Base-by-base conservation (phyloP, 2,113 vertebrate species). In the Danio rerio region DNA sequence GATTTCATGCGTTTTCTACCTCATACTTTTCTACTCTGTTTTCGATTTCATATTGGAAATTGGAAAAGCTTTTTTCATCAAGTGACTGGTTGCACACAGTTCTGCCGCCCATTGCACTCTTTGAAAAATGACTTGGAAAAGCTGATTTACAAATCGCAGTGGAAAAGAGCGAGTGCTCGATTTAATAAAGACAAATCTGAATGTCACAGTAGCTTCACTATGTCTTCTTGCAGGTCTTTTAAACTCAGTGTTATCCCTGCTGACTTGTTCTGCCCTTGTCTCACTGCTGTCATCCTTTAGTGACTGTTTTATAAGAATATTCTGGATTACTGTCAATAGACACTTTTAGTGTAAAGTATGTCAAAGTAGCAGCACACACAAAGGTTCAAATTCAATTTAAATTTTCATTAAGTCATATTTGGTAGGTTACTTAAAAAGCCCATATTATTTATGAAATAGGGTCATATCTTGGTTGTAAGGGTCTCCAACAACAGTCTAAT, bases 51-150 rank as follows among this genome's bases (percentile, higher is more conserved):
- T 9, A 76, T 15, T 76, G 43, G 42, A 76, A 47, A 76, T 61
- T 76, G n/a, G 42, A 21, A 71, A 76, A 61, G 40, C 5, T 21
- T 45, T 76, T 76, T 61, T 61, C 56, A 61, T 76, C 11, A 76
- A 40, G 56, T 13, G 3, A 76, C 56, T 15, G 7, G 11, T 71
- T 31, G 12, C 47, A 71, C 18, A 10, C 11, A 12, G 45, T 68
- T 68, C 16, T 68, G 18, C 65, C 43, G 12, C 42, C 43, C 16
- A 47, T 18, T 42, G 61, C 61, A 62, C 4, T 45, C 43, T 68
- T 68, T 45, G 65, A 68, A 68, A 68, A 68, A 43, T 45, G 43
- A 31, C 20, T 69, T n/a, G 47, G 9, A 49, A 20, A 47, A 50
- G 45, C 9, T 9, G 7, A 55, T 55, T 40, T 53, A 42, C 50